A percentile compares a stretch with the other conserved stretches of the same genome.
phyloP scores from a whole-genome alignment of 1,140 invertebrate species.

The Subanguina moxae region DNA sequence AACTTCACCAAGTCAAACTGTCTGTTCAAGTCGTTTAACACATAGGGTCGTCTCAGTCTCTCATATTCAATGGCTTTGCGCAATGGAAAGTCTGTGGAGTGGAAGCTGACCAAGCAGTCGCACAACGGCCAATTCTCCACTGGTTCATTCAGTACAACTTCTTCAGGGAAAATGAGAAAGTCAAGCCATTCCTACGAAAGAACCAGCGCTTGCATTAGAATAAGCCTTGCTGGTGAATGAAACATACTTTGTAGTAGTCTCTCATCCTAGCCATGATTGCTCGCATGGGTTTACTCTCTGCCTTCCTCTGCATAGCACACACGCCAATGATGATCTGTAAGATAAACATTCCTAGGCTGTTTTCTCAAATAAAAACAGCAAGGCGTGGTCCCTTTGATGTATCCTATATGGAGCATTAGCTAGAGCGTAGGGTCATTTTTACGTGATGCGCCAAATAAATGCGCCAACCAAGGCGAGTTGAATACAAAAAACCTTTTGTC shows the following conservation, averaged over 20 bases:
- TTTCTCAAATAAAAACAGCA: no score
- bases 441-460: no score
- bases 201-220: background rate
- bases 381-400: no score
- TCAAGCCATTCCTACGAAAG: slow-evolving; percentile 50
- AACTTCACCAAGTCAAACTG: slow-evolving; percentile 84
- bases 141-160: slow-evolving; percentile 86
- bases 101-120: slow-evolving; percentile 96
- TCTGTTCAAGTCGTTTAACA: slow-evolving; percentile 96
- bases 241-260: slow-evolving; percentile 52
- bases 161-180: slow-evolving; percentile 64
- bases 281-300: slow-evolving; percentile 55
- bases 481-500: no score
- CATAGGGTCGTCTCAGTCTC: slow-evolving; percentile 82
- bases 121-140: slow-evolving; percentile 96
- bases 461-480: no score
- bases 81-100: slow-evolving; percentile 88
- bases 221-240: background rate
- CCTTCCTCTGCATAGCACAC: slow-evolving; percentile 57
- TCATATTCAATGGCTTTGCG: slow-evolving; percentile 97
- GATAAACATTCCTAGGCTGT: background rate
- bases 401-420: no score
- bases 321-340: slow-evolving; percentile 54
- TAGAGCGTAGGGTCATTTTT: no score
- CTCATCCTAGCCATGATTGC: slow-evolving; percentile 56